These are phyloP conservation scores for Drosophila seclusa DNA, from an alignment of 2,888 invertebrate genomes.

Conservation along the genomic window DNA sequence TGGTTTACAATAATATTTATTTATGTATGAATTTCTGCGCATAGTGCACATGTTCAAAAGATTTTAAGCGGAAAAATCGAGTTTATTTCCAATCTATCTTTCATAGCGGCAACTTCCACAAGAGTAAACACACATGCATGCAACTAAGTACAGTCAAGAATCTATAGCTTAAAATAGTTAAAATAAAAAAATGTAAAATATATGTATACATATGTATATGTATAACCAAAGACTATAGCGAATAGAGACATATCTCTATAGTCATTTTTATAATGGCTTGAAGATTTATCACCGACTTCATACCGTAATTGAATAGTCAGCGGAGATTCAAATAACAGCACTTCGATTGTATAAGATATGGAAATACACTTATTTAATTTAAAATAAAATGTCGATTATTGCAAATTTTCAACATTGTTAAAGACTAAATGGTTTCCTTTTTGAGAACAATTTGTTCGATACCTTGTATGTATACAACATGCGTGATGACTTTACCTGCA, in stretches of 20 bases:
- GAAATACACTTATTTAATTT: constrained; percentile 16
- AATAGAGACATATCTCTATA: not conserved
- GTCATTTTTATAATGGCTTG: not conserved
- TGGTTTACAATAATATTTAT: constrained; percentile 13
- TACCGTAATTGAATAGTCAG: not conserved
- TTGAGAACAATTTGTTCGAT: not conserved
- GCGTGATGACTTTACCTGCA: no score
- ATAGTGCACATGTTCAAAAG: constrained; percentile 45
- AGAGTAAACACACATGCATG: constrained; percentile 6
- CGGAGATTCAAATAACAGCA: not conserved
- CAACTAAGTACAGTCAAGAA: not conserved
- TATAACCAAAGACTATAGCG: no score
- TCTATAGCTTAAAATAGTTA: not conserved
- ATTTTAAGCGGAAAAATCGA: constrained; percentile 54
- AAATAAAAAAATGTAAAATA: no score
- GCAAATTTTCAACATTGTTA: not conserved
- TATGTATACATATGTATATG: not conserved
- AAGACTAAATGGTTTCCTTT: not conserved
- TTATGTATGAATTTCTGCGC: constrained; percentile 20
- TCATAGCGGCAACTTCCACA: constrained; percentile 20
- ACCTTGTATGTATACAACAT: not conserved
- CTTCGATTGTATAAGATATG: not conserved
- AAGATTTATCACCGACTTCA: no score
- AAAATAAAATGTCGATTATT: not conserved
- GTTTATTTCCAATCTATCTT: constrained; percentile 59